Base-by-base conservation (phyloP, 1,140 invertebrate genomes). In the Drosophila ogumai region DNA sequence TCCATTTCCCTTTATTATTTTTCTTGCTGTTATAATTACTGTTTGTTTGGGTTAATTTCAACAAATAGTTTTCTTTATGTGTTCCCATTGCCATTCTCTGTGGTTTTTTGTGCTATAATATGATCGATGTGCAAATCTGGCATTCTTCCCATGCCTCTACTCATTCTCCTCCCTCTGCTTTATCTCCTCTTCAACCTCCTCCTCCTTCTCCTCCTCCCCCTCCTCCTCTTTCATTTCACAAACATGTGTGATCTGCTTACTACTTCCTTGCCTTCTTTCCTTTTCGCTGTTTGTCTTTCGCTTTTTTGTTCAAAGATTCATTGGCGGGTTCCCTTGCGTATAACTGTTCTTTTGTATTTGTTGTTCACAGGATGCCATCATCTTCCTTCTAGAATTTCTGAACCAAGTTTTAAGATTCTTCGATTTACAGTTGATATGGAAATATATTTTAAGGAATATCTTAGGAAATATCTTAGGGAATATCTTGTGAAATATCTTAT, bases 301-400 rank as follows among this genome's bases (percentile, higher is more conserved):
- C 64, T 61, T 58, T 52, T 49, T 59, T 49, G 43, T 38, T 36
- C 31, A 41, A 43, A 28, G 61, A 22, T 50, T 65, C 41, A 25
- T 56, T 32, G 17, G 13, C 7, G 32, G 32, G 38, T 25, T 55
- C 75, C 19, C 66, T 50, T 34, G 22, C 25, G 56, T 25, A 56
- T 80, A 80, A 80, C 76, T 75, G 77, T 75, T 80, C 63, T 76
- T 76, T 76, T 67, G 41, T 76, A 76, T 76, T 66, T 57, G 54
- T 17, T 47, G 22, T 72, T 72, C 68, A 50, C 68, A 72, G 68
- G 68, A 22, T 46, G 13, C 44, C 12, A 25, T 7, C 19, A 19
- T 12, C 22, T 28, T 6, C 0, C 15, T 31, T 59, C 54, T 32
- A 8, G 32, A n/a, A 36, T 52, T 36, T 15, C 10, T 6, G 6